Base-by-base conservation (phyloP, 2,113 vertebrate species). In the Stigmatopora nigra region DNA sequence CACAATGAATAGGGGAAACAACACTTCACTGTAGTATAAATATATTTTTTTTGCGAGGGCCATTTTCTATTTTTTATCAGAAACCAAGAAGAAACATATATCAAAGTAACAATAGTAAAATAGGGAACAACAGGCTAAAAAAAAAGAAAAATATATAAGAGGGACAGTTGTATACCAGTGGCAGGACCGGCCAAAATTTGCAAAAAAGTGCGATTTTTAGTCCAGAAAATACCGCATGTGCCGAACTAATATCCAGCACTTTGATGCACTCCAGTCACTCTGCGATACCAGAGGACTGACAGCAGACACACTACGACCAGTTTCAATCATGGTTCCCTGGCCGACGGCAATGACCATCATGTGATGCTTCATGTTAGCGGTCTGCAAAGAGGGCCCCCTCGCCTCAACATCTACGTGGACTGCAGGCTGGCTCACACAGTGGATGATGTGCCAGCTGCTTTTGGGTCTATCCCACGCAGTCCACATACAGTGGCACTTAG, bases 271-370 rank as follows among this genome's bases (percentile, higher is more conserved):
- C 20, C 25, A 99, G 97, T 91, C 61, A 89, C 86, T 65, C 67
- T 99, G 25, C 93, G 93, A 60, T 97, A 96, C 82, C 78, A 93
- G 83, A 97, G 92, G 89, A 87, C 69, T 0, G 93, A 98, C 1
- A 92, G 93, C 63, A 93, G 89, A 75, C 73, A 90, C 65, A 91
- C 89, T 57, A 89, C 92, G 0, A 91, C 90, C 77, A 91, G 90
- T 78, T 95, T 99, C 61, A 91, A 87, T 83, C 93, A 95, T 19
- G 48, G 91, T 13, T 87, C 90, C 12, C 82, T 99, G 78, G 92
- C 93, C 9, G 94, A 99, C 2, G 94, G 95, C 17, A 91, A 71
- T 35, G 87, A 90, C 1, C 97, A 98, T 48, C 86, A 93, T 35
- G 68, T 98, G 64, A 90, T 98, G 72, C 84, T 99, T 45, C 92